Conservation (phyloP, 1,140 invertebrate species). For the Gryon sp. region DNA sequence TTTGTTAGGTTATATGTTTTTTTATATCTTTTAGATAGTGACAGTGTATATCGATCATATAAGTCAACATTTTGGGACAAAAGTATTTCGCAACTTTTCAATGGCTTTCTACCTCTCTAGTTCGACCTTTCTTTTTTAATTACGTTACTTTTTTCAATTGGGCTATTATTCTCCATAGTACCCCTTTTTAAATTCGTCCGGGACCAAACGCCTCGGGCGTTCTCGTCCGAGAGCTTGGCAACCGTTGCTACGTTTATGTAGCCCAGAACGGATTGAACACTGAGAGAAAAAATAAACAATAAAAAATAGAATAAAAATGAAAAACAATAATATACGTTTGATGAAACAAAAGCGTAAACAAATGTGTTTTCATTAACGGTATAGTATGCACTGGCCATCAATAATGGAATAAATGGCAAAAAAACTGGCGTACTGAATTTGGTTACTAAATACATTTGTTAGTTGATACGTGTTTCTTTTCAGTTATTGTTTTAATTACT, state of each 20-base stretch:
- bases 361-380: constrained; percentile 1
- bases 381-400: too few relatives aligned
- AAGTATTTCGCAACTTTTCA: constrained; percentile 4
- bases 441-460: too few relatives aligned
- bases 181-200: constrained; percentile 31
- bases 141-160: constrained; percentile 35
- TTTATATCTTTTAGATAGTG: too few relatives aligned
- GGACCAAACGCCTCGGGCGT: constrained; percentile 27
- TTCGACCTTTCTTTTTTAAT: constrained; percentile 28
- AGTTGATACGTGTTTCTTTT: too few relatives aligned
- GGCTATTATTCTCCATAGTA: constrained; percentile 34
- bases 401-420: too few relatives aligned
- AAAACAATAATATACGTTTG: constrained; percentile 1
- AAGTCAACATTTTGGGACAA: too few relatives aligned
- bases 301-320: constrained; percentile 5
- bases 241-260: constrained; percentile 33
- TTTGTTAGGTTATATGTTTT: too few relatives aligned
- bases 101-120: neutral
- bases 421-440: too few relatives aligned
- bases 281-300: constrained; percentile 34
- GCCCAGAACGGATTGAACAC: constrained; percentile 9
- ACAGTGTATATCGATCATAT: too few relatives aligned
- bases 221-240: constrained; percentile 26
- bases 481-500: too few relatives aligned
- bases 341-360: constrained; percentile 1